These are phyloP conservation scores for Thripadectes ignobilis DNA, from an alignment of 2,797 vertebrate genomes.

Conservation along the genomic window DNA sequence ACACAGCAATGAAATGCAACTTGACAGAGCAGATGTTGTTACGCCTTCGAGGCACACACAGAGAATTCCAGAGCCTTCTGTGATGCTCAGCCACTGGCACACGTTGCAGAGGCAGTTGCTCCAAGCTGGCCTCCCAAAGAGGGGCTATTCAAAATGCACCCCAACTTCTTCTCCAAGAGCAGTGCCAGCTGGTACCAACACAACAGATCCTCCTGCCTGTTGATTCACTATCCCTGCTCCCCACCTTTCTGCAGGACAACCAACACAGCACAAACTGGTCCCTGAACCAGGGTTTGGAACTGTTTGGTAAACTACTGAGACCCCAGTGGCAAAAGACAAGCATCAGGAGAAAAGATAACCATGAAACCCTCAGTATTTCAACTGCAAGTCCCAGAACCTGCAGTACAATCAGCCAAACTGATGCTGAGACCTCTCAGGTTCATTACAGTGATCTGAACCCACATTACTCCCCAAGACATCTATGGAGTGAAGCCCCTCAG, in stretches of 20 bases:
- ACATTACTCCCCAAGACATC: accelerated
- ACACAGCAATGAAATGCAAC: not conserved
- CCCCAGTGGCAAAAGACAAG: not conserved
- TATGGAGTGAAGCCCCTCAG: not conserved
- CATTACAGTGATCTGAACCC: not conserved
- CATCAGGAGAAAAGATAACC: not conserved
- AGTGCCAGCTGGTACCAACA: not conserved
- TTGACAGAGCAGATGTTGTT: not conserved
- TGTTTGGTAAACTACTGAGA: not conserved
- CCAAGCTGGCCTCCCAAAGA: not conserved
- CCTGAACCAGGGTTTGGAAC: not conserved
- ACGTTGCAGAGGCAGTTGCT: not conserved
- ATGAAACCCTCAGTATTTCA: not conserved
- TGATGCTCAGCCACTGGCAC: not conserved
- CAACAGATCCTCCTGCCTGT: not conserved
- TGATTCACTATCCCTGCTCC: not conserved
- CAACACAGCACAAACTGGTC: not conserved
- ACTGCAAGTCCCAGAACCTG: not conserved
- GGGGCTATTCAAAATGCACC: not conserved
- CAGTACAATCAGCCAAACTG: not conserved
- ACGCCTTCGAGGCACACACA: not conserved
- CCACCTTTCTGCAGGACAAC: not conserved
- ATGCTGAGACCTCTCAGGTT: not conserved
- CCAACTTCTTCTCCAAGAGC: not conserved
- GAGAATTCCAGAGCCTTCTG: not conserved